Evolutionary conservation across 2,797 vertebrate genomes (phyloP), one percentile per base, ranked within the genome.

Genomic region (Mormyrops attenuatus): DNA sequence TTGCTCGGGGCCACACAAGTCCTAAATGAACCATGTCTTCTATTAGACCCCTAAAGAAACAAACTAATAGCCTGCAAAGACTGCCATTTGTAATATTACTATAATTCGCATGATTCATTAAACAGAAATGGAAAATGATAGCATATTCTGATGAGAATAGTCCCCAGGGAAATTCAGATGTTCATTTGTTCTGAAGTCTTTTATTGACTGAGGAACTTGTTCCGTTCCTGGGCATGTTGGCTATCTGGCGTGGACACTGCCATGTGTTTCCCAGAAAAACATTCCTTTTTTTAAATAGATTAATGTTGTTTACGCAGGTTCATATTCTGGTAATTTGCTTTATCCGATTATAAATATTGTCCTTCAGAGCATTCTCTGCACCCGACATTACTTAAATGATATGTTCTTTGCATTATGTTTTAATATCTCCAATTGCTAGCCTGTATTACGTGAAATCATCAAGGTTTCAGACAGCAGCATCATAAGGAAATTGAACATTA

Each of bases 21-120:
- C 96, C 96, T 96, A 97, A 97, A 97, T 97, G 98, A 98, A 97
- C 97, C 97, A 94, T 98, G 95, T 96, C 97, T 97, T 97, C 97
- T 97, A 98, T 99, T 98, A 98, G 98, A 97, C 96, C 97, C 98
- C 98, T 97, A 98, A 97, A 98, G 98, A 99, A 99, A 99, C 97
- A 98, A 98, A 98, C 98, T 99, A 99, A 99, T 99, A 99, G 98
- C 96, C 97, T 98, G 97, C 96, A 96, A 96, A 97, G 96, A 96
- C 97, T 97, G 95, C 95, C 97, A 98, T 99, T 99, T 99, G 97
- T 98, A 99, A 98, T 97, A 97, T 98, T 97, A 96, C 97, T 97
- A 95, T 98, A 98, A 99, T 98, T 99, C 97, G 94, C 97, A 99
- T 99, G 98, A 99, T 99, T 99, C 98, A 99, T 99, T 99, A 99